phyloP scores from a whole-genome alignment of 1,140 invertebrate species.

The Drosophila ananassae region DNA sequence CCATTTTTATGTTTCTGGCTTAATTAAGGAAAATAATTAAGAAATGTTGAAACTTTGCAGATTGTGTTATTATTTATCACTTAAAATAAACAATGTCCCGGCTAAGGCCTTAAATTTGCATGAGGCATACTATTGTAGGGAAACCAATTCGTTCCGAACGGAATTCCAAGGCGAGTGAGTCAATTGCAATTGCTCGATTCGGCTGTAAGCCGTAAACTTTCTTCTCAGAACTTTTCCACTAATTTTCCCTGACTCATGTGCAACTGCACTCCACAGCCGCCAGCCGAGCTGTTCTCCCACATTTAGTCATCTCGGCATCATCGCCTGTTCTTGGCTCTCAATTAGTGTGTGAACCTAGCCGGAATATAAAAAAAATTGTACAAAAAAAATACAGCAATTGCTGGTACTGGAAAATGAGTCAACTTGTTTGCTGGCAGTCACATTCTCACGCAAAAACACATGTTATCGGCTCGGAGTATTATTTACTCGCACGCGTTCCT shows the following conservation, averaged over 20 bases:
- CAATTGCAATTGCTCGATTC: slow-evolving; percentile 31
- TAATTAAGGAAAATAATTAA: slow-evolving; percentile 63
- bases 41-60: slow-evolving; percentile 59
- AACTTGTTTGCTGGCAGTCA: slow-evolving; percentile 48
- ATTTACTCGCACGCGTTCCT: slow-evolving; percentile 45
- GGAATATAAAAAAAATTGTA: slow-evolving; percentile 17
- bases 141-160: slow-evolving; percentile 5
- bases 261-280: slow-evolving; percentile 18
- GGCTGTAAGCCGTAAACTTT: not conserved
- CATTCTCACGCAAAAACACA: slow-evolving; percentile 54
- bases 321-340: slow-evolving; percentile 42
- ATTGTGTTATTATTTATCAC: slow-evolving; percentile 40
- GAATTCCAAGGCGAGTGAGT: slow-evolving; percentile 44
- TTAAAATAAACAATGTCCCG: slow-evolving; percentile 34
- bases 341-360: slow-evolving; percentile 68
- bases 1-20: slow-evolving; percentile 48
- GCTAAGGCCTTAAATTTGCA: slow-evolving; percentile 44
- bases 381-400: slow-evolving; percentile 30
- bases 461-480: slow-evolving; percentile 32
- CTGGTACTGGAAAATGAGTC: slow-evolving; percentile 48
- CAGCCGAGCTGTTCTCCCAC: slow-evolving; percentile 3
- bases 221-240: slow-evolving; percentile 38
- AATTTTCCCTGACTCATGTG: slow-evolving; percentile 54
- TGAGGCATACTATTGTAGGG: slow-evolving; percentile 32
- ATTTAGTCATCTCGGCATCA: slow-evolving; percentile 55